phyloP scores from a whole-genome alignment of 1,140 invertebrate species.

The Zaprionus tsacasi region DNA sequence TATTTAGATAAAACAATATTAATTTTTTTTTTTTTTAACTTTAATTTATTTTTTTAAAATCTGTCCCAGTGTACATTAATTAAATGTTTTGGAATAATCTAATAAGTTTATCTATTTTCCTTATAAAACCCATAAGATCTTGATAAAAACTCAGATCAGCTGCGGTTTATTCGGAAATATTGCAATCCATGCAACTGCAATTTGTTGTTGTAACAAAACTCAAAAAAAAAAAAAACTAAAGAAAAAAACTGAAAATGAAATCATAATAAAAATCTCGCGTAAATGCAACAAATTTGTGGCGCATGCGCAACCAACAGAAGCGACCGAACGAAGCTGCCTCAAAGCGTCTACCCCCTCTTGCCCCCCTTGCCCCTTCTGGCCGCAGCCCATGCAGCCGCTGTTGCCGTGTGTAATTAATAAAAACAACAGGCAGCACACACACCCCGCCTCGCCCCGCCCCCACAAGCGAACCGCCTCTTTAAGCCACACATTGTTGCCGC shows the following conservation, averaged over 20 bases:
- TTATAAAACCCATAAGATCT: not conserved
- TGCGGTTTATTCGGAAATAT: not conserved
- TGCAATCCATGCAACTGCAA: slow-evolving; percentile 29
- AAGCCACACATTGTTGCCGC: slow-evolving; percentile 27
- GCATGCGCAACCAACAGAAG: slow-evolving; percentile 50
- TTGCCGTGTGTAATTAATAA: slow-evolving; percentile 55
- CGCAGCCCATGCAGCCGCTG: not conserved
- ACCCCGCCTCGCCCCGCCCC: slow-evolving; percentile 11
- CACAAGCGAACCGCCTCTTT: slow-evolving; percentile 1
- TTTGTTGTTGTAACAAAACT: slow-evolving; percentile 24
- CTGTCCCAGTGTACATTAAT: too few species aligned
- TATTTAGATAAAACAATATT: too few species aligned
- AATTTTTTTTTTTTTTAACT: too few species aligned
- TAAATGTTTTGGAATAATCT: too few species aligned
- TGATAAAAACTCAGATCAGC: not conserved
- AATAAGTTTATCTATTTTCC: too few species aligned
- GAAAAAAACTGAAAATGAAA: slow-evolving; percentile 49
- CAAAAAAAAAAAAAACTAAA: not conserved
- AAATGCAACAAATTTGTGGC: slow-evolving; percentile 59
- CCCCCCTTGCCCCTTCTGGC: too few species aligned
- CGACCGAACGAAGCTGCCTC: slow-evolving; percentile 36
- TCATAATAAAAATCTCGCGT: slow-evolving; percentile 56
- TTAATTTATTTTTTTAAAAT: too few species aligned
- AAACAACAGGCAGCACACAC: slow-evolving; percentile 45
- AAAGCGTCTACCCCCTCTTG: not conserved